phyloP scores from a whole-genome alignment of 2,888 invertebrate species.

The Carpatolechia fugitivella region DNA sequence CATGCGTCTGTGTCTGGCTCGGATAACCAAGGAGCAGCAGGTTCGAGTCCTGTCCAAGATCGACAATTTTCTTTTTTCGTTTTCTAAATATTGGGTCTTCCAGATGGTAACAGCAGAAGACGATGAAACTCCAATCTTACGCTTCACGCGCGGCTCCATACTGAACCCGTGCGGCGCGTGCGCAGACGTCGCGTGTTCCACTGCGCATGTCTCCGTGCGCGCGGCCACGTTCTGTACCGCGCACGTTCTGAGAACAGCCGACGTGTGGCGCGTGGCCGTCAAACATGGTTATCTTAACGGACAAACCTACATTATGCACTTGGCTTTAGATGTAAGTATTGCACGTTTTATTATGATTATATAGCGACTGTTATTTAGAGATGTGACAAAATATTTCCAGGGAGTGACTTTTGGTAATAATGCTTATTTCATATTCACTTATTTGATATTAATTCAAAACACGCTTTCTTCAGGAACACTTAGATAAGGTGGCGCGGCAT shows the following conservation, averaged over 20 bases:
- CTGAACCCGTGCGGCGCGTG: slow-evolving; percentile 46
- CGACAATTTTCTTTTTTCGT: too few species aligned
- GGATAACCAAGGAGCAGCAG: too few species aligned
- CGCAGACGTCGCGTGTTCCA: slow-evolving; percentile 39
- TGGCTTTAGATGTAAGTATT: not conserved
- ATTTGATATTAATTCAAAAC: too few species aligned
- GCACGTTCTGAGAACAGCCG: slow-evolving; percentile 42
- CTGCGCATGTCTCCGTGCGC: slow-evolving; percentile 50
- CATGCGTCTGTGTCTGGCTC: too few species aligned
- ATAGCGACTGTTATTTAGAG: too few species aligned
- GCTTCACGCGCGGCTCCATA: slow-evolving; percentile 55
- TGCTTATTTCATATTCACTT: too few species aligned
- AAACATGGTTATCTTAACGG: slow-evolving; percentile 42
- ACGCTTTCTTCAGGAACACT: not conserved
- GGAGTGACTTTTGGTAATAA: too few species aligned
- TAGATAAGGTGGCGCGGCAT: not conserved
- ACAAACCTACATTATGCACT: slow-evolving; percentile 28
- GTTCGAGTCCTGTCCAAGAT: too few species aligned
- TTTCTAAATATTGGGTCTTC: too few species aligned
- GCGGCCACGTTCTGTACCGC: slow-evolving; percentile 66
- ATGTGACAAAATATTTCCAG: too few species aligned
- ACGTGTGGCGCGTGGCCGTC: slow-evolving; percentile 48
- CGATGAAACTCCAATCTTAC: slow-evolving; percentile 56
- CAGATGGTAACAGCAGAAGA: slow-evolving; percentile 67
- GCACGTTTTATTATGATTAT: not conserved